Base-by-base conservation (phyloP, 2,797 vertebrate species). In the Forpus xanthops region DNA sequence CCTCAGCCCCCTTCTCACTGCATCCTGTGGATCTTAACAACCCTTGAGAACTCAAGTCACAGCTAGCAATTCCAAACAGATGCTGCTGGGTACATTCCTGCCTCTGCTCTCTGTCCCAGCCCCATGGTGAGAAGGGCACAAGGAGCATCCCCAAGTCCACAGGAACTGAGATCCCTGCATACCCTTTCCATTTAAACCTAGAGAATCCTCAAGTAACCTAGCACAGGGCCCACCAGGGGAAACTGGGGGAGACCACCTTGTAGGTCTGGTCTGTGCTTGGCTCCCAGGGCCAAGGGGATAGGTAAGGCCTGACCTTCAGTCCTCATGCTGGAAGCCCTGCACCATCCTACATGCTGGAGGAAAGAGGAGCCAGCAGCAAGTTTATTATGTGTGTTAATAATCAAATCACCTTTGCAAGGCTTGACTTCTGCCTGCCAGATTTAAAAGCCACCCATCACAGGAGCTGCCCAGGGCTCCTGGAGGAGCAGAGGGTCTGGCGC, bases 251-350 rank as follows among this genome's bases (percentile, higher is more conserved):
- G 28, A 75, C 4, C n/a, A 41, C 35, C 28, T 45, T 44, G 31
- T 24, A 28, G 49, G 44, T 60, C 39, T 41, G n/a, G 31, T 53
- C 49, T 49, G 27, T 27, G 39, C 24, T 50, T 47, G n/a, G 23
- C 27, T 41, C 44, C 27, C 33, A 25, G 27, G 25, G 61, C n/a
- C 0, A 0, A 35, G 37, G 18, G 17, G 33, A n/a, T 0, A 0
- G 23, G 31, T 20, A 45, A 23, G 2, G 2, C 25, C 23, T 30
- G 37, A 45, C 52, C 42, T 53, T 50, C 18, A 65, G 66, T 12
- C 25, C 19, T 27, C 1, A 0, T 2, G 1, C 2, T 5, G 67
- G 41, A 33, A 65, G 33, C n/a, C 27, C 37, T 4, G 24, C 35
- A 39, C n/a, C 3, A 1, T 64, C 44, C 35, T 18, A 16, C 53